Conservation (phyloP, 2,888 invertebrate species). For the Apotomis capreana region DNA sequence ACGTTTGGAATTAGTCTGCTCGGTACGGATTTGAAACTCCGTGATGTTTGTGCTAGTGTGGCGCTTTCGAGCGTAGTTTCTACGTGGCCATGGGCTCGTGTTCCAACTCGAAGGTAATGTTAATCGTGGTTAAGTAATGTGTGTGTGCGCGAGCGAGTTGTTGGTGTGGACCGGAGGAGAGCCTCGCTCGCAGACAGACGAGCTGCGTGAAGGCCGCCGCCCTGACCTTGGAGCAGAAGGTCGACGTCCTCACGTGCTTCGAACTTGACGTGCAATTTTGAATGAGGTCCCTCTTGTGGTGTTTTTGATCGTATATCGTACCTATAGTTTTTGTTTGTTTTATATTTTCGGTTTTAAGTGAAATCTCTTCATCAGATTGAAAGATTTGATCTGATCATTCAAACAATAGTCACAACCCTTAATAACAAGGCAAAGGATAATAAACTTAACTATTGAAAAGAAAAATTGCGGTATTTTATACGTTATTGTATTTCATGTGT, state of each 20-base stretch:
- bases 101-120: constrained; percentile 75
- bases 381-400: no score
- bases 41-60: constrained; percentile 65
- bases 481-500: no score
- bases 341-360: neutral
- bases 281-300: constrained; percentile 20
- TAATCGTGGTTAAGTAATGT: constrained; percentile 59
- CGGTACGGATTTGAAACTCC: constrained; percentile 56
- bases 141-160: constrained; percentile 62
- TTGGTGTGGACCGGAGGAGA: constrained; percentile 58
- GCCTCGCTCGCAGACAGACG: constrained; percentile 69
- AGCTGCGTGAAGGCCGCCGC: constrained; percentile 81
- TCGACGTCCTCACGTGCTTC: constrained; percentile 77
- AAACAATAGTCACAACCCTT: no score
- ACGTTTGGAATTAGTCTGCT: constrained; percentile 73
- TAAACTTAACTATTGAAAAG: no score
- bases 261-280: constrained; percentile 65
- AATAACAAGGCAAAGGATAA: no score
- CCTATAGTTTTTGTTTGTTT: neutral
- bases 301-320: neutral
- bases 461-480: no score
- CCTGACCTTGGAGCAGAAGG: constrained; percentile 81
- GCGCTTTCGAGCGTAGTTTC: constrained; percentile 67
- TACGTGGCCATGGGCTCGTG: constrained; percentile 78
- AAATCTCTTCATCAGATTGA: no score